Evolutionary conservation across 2,797 vertebrate genomes (phyloP).

Genomic region (Pyrocephalus nanus): DNA sequence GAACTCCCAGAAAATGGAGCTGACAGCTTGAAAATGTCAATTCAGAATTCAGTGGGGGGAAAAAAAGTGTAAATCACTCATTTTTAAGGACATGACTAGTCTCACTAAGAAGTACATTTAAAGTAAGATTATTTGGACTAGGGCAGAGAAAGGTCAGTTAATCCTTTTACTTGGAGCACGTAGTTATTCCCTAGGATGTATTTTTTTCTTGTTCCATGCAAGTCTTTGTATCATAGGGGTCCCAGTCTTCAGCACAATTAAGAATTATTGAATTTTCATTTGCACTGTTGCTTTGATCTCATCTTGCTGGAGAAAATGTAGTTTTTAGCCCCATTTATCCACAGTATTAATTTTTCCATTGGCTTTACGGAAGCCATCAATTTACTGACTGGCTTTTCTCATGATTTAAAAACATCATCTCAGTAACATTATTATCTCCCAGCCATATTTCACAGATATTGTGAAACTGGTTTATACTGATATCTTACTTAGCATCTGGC

Average conservation of each 20-base stretch:
- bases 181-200: background rate
- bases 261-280: background rate
- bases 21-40: background rate
- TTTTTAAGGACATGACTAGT: background rate
- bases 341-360: background rate
- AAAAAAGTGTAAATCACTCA: background rate
- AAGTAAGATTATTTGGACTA: background rate
- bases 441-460: slow-evolving; percentile 35
- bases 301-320: background rate
- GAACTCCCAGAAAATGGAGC: background rate
- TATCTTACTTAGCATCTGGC: slow-evolving; percentile 49
- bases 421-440: slow-evolving; percentile 31
- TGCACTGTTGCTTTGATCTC: background rate
- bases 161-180: background rate
- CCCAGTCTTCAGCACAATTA: slow-evolving; percentile 16
- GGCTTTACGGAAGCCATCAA: background rate
- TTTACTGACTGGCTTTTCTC: slow-evolving; percentile 12
- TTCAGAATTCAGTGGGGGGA: background rate
- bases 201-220: background rate
- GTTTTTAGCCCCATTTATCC: background rate
- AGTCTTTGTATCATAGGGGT: background rate
- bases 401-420: slow-evolving; percentile 31
- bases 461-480: background rate
- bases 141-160: background rate
- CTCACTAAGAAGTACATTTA: background rate